Percentiles rank a stretch among this genome's conserved stretches.
Evolutionary conservation across 2,113 vertebrate species (phyloP).

Genomic region (Lepisosteus osseus): DNA sequence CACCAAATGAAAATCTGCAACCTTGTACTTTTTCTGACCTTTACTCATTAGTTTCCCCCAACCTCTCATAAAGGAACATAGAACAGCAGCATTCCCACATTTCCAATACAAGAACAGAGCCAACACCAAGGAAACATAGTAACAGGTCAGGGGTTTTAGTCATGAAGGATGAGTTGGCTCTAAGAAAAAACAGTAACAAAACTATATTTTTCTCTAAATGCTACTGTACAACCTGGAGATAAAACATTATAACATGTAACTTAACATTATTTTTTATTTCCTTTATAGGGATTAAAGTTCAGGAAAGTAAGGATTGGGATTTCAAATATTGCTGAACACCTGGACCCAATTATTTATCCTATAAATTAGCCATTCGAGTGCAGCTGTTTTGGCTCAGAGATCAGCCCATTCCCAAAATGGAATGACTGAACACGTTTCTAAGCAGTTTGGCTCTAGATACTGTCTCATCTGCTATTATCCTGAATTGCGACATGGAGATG

Average conservation of each 20-base stretch:
- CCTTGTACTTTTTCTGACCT: conserved; percentile 72
- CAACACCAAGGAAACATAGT: background rate
- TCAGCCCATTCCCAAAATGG: conserved; percentile 32
- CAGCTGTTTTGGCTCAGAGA: conserved; percentile 47
- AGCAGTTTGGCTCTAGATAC: conserved; percentile 38
- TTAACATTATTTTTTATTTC: conserved; percentile 22
- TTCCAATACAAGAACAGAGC: background rate
- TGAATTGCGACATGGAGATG: conserved; percentile 50
- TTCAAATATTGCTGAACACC: conserved; percentile 58
- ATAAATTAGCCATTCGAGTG: conserved; percentile 42
- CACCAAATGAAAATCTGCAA: conserved; percentile 55
- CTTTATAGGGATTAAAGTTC: conserved; percentile 29
- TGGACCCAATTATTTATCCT: conserved; percentile 37
- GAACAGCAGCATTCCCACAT: background rate
- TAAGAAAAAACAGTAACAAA: conserved; percentile 4
- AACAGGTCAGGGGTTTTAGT: background rate
- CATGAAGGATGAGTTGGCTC: background rate
- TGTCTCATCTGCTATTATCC: conserved; percentile 41
- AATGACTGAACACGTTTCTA: conserved; percentile 43
- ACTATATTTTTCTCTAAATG: conserved; percentile 24
- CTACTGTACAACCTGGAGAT: conserved; percentile 29
- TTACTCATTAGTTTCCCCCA: conserved; percentile 62
- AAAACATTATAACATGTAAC: conserved; percentile 33
- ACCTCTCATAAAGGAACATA: conserved; percentile 23
- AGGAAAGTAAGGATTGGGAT: conserved; percentile 36